A percentile compares a stretch with the other conserved stretches of the same genome.
phyloP scores from a whole-genome alignment of 2,113 vertebrate genomes.

The Holacanthus passer region DNA sequence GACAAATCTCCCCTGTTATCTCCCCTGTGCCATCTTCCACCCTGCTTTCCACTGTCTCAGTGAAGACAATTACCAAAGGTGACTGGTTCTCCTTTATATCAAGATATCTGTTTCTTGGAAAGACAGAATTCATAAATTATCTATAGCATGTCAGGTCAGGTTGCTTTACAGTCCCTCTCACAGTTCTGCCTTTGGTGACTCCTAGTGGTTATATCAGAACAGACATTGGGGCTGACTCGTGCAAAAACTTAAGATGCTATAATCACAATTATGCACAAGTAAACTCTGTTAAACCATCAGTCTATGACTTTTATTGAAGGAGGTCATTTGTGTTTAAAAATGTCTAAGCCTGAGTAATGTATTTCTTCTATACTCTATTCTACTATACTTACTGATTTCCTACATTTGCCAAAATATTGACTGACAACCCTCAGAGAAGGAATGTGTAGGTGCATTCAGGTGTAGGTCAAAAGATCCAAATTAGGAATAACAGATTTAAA shows the following conservation, averaged over 20 bases:
- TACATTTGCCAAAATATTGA: neutral
- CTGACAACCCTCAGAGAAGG: neutral
- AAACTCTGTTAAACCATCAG: neutral
- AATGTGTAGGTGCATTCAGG: neutral
- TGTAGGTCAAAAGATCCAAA: conserved; percentile 6
- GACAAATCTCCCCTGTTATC: neutral
- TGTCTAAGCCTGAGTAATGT: neutral
- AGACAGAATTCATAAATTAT: conserved; percentile 9
- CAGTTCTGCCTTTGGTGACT: neutral
- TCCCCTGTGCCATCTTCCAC: neutral
- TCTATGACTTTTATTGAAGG: neutral
- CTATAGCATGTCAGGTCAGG: neutral
- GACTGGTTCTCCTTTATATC: neutral
- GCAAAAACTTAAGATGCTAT: neutral
- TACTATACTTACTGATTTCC: conserved; percentile 27
- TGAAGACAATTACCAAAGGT: neutral
- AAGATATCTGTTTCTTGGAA: conserved; percentile 10
- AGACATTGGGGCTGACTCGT: neutral
- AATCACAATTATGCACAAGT: neutral
- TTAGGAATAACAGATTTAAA: neutral
- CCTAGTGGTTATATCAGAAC: conserved; percentile 12
- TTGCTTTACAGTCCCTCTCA: neutral
- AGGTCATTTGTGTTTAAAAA: neutral
- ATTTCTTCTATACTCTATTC: neutral
- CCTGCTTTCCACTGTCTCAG: neutral